These are phyloP conservation scores for Choreutis nemorana DNA, from an alignment of 2,888 invertebrate genomes.

Conservation along the genomic window DNA sequence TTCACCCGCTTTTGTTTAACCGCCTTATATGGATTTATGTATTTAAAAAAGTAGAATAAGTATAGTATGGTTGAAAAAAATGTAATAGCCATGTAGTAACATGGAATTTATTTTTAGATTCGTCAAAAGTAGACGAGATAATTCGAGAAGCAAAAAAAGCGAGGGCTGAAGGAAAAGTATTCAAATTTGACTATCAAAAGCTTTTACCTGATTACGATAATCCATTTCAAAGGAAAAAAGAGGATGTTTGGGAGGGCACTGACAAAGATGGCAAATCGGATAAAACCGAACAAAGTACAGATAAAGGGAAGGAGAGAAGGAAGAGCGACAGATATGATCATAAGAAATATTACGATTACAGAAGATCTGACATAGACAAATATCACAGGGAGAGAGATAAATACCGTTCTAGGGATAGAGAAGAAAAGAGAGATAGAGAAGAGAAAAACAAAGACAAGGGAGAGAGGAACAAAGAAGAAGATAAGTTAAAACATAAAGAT, in stretches of 20 bases:
- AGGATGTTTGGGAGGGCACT: slow-evolving; percentile 13
- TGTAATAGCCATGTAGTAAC: too few species aligned
- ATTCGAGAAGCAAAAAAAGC: slow-evolving; percentile 53
- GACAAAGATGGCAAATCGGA: slow-evolving; percentile 14
- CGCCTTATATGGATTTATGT: too few species aligned
- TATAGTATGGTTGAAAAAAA: too few species aligned
- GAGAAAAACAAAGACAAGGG: slow-evolving; percentile 4
- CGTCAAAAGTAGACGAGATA: slow-evolving; percentile 46
- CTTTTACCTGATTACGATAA: slow-evolving; percentile 50
- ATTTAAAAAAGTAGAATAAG: too few species aligned
- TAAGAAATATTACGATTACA: slow-evolving; percentile 7
- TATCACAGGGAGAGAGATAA: slow-evolving; percentile 15
- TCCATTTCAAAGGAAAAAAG: slow-evolving; percentile 49
- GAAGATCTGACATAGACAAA: slow-evolving; percentile 18
- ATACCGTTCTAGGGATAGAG: slow-evolving; percentile 14
- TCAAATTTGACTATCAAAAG: slow-evolving; percentile 53
- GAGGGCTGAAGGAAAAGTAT: slow-evolving; percentile 42
- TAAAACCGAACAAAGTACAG: too few species aligned
- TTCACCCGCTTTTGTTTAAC: too few species aligned
- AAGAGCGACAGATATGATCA: slow-evolving; percentile 19
- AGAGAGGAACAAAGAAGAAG: slow-evolving; percentile 2
- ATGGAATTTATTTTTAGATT: slow-evolving; percentile 26
- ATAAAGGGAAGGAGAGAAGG: slow-evolving; percentile 13
- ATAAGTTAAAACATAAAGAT: slow-evolving; percentile 15
- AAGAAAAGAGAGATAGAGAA: slow-evolving; percentile 7